Conservation (phyloP, 2,797 vertebrate species). For the Pogonophryne albipinna region DNA sequence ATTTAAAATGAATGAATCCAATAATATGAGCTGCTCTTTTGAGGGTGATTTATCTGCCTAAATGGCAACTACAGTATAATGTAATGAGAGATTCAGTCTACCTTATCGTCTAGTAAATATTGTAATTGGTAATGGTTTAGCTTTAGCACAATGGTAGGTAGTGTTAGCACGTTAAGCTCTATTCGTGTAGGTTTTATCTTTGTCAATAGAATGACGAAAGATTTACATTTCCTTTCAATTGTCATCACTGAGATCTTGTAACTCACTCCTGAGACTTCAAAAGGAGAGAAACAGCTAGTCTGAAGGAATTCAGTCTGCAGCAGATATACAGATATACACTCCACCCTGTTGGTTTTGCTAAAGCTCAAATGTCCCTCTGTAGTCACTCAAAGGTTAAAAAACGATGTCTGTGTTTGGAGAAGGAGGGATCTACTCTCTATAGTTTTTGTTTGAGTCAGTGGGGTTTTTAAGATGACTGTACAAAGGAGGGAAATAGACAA, state of each 20-base stretch:
- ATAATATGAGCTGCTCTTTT: conserved; percentile 11
- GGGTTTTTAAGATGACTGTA: conserved; percentile 40
- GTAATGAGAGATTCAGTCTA: conserved; percentile 24
- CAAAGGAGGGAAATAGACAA: conserved; percentile 61
- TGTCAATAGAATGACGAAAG: not conserved
- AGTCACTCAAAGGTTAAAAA: conserved; percentile 33
- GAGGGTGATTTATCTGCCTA: not conserved
- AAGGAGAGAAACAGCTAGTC: conserved; percentile 25
- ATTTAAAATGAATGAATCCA: conserved; percentile 2
- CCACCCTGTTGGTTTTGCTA: conserved; percentile 51
- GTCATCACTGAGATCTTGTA: conserved; percentile 11
- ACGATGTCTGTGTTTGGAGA: conserved; percentile 45
- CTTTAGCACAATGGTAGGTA: not conserved
- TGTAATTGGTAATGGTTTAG: conserved; percentile 7
- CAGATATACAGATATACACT: conserved; percentile 23
- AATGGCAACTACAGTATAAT: not conserved
- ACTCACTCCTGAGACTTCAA: conserved; percentile 4
- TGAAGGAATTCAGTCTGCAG: conserved; percentile 52
- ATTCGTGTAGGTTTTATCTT: not conserved
- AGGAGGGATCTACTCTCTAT: conserved; percentile 30
- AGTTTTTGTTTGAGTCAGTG: conserved; percentile 36
- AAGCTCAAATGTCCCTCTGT: conserved; percentile 31
- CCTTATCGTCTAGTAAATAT: conserved; percentile 9
- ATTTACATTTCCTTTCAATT: not conserved
- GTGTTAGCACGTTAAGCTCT: not conserved